phyloP scores from a whole-genome alignment of 2,797 vertebrate species.

The Parotocinclus haroldoi region DNA sequence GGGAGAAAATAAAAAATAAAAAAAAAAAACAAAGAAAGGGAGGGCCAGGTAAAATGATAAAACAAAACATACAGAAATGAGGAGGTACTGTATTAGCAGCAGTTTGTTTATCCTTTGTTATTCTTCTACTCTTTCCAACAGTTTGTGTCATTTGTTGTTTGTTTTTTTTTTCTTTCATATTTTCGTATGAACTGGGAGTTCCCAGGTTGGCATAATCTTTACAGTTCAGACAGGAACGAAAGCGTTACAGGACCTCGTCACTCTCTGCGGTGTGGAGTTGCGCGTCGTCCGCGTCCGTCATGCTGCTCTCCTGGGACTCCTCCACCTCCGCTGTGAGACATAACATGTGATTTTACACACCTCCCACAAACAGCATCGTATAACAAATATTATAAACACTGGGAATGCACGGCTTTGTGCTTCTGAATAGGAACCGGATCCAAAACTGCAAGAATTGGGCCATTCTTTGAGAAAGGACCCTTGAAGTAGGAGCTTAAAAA shows the following conservation, averaged over 20 bases:
- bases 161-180: conserved; percentile 25
- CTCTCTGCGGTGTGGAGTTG: conserved; percentile 95
- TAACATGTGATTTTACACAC: neutral
- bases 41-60: conserved; percentile 20
- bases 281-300: conserved; percentile 95
- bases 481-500: no score
- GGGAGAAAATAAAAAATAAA: conserved; percentile 18
- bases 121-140: conserved; percentile 42
- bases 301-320: conserved; percentile 91
- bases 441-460: no score
- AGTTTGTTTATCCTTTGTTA: conserved; percentile 56
- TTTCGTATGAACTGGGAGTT: conserved; percentile 32
- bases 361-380: neutral
- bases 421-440: no score
- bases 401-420: no score
- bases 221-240: conserved; percentile 35
- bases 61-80: conserved; percentile 43
- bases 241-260: conserved; percentile 86
- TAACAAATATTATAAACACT: no score
- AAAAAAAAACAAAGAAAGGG: neutral
- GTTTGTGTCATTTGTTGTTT: conserved; percentile 18
- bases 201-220: conserved; percentile 42
- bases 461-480: no score
- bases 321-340: conserved; percentile 78
- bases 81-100: conserved; percentile 64